Conservation (phyloP, 2,113 vertebrate species). For the Coreoperca whiteheadi region DNA sequence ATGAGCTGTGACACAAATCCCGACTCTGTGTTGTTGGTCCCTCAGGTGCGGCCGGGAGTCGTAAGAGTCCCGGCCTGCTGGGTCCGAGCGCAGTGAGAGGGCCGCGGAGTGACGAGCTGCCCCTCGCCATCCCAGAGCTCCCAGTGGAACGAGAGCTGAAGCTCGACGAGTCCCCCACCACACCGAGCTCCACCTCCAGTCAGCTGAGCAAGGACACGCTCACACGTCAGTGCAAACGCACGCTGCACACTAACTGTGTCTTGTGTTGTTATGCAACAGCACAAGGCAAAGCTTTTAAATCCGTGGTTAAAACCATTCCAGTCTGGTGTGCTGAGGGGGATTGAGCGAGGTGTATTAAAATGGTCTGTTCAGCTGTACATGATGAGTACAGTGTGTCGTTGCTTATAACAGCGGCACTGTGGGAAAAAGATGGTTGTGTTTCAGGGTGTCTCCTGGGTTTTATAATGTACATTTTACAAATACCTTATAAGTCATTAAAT, state of each 20-base stretch:
- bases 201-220: constrained; percentile 78
- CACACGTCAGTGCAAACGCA: constrained; percentile 79
- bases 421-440: too few relatives aligned
- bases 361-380: too few relatives aligned
- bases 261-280: background rate
- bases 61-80: constrained; percentile 74
- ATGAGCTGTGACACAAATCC: background rate
- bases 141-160: constrained; percentile 88
- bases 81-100: constrained; percentile 78
- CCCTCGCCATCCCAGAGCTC: constrained; percentile 87
- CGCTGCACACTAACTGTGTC: rapidly evolving
- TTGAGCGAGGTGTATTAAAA: too few relatives aligned
- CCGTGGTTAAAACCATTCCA: too few relatives aligned
- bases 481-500: too few relatives aligned
- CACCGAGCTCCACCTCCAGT: constrained; percentile 79
- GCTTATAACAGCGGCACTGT: too few relatives aligned
- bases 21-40: background rate
- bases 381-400: too few relatives aligned
- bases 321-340: too few relatives aligned
- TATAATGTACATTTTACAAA: too few relatives aligned
- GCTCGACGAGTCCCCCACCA: constrained; percentile 85
- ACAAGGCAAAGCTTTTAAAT: background rate
- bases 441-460: too few relatives aligned
- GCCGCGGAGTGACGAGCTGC: constrained; percentile 84
- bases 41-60: constrained; percentile 53